Evolutionary conservation across 2,888 invertebrate species (phyloP).

Genomic region (Sphecodes monilicornis): DNA sequence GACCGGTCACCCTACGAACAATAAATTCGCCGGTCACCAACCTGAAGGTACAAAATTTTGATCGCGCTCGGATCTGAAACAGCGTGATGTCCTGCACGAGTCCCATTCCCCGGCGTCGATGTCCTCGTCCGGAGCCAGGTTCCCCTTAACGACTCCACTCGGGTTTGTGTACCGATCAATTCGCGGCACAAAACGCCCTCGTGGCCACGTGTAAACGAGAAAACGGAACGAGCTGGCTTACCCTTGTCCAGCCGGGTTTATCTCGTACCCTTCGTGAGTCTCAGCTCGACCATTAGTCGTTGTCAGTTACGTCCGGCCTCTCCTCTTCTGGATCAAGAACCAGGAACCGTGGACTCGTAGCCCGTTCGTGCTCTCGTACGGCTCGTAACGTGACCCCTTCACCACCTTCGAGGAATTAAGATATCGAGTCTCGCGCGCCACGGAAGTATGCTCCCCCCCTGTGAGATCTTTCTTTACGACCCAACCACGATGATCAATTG

Average conservation of each 20-base stretch:
- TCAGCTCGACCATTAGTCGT: constrained; percentile 79
- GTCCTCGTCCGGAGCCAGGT: constrained; percentile 41
- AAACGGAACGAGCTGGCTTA: constrained; percentile 73
- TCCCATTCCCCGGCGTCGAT: constrained; percentile 27
- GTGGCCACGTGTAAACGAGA: constrained; percentile 77
- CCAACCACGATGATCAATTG: constrained; percentile 42
- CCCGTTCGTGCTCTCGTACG: constrained; percentile 50
- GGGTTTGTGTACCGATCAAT: constrained; percentile 68
- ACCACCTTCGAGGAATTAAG: constrained; percentile 78
- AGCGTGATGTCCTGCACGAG: background rate
- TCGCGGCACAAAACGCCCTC: constrained; percentile 67
- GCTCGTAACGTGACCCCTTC: constrained; percentile 76
- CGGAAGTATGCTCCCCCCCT: constrained; percentile 74
- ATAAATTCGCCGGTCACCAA: background rate
- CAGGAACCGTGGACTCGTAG: constrained; percentile 76
- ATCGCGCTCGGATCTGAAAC: background rate
- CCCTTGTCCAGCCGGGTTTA: constrained; percentile 75
- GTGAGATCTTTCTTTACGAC: constrained; percentile 63
- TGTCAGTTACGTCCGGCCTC: constrained; percentile 80
- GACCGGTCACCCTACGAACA: too few relatives aligned
- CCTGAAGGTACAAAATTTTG: background rate
- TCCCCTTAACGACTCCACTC: constrained; percentile 57
- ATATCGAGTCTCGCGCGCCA: constrained; percentile 76
- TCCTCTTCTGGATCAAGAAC: constrained; percentile 71
- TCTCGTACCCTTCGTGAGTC: constrained; percentile 76